Evolutionary conservation across 2,797 vertebrate species (phyloP), one percentile per base, ranked within the genome.

Genomic region (Poecilia velifera): DNA sequence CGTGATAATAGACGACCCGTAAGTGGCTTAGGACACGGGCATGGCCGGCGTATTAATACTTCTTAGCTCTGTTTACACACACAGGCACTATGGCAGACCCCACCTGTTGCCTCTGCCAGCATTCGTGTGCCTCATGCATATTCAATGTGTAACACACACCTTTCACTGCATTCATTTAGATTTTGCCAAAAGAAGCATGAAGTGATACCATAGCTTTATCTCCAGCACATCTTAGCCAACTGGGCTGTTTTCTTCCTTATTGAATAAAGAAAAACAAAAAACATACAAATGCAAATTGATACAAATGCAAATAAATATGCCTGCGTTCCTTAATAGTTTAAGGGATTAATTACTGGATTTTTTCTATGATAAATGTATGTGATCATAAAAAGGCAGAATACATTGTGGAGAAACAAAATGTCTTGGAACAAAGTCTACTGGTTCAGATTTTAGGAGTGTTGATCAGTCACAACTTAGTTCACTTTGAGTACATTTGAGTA

Each of bases 11-110:
- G 89, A 95, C 51, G 36, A 79, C 49, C 75, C 25, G 18, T 94
- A 93, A 95, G 92, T 95, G 91, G 95, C 89, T 96, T 96, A 95
- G 84, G 77, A 79, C 73, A 70, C 73, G 28, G 87, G 84, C 81
- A 74, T 82, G 85, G 86, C 88, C 85, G 70, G 79, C 75, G 89
- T 93, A 84, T 91, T 94, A 90, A 94, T 93, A 94, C 83, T 79
- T 82, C 64, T 93, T 94, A 95, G 92, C 89, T 93, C 47, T 93
- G 86, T 94, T 94, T 90, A 91, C 88, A 83, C 89, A 91, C 84
- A 86, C 82, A 75, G 9, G 82, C 45, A 43, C 59, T 62, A 28
- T 75, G 80, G 71, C 0, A 47, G 68, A 81, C 80, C 82, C 78
- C 84, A 86, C 86, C 87, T 93, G 88, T 66, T 78, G 2, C 76